Base-by-base conservation (phyloP, 37 sponge, comb jelly and placozoan species). In the Haliclona indistincta region DNA sequence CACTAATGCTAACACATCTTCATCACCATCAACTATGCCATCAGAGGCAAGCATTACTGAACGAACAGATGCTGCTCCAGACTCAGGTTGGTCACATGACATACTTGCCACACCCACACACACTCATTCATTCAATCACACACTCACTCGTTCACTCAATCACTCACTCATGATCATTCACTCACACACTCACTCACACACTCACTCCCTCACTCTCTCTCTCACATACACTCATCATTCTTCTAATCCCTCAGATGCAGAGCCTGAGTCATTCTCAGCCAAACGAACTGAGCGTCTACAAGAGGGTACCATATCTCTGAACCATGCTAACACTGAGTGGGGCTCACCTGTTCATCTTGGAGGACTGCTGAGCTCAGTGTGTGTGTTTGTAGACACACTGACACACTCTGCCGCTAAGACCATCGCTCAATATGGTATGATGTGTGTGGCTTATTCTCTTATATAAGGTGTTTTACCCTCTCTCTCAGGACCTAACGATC, bases 401-500 rank as follows among this genome's bases (percentile, higher is more conserved):
- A 43, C 71, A 17, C 37, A 77, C 7, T 38, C 56, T 32, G 5
- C 29, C 22, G 38, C 89, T 42, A 51, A 68, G 47, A 34, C 60
- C 4, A 52, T 94, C 17, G 38, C 70, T 54, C 22, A 29, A 3
- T 55, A 49, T 70, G 87, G 94, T 87, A 65, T 19, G 54, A 6
- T 76, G 2, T 13, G 33, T 38, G 55, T 38, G 53, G 40, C n/a
- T 55, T 10, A 36, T 38, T 20, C 37, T 26, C 32, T 8, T 38
- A 37, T 26, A 40, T 20, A 54, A 44, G 7, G 6, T 11, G 38
- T 23, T 10, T n/a, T n/a, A n/a, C n/a, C n/a, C n/a, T n/a, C n/a
- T n/a, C n/a, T 4, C 43, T 15, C 71, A 97, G 98, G 91, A 47
- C 89, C 95, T 54, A 93, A 97, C 61, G 83, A 91, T 43, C 70